phyloP scores from a whole-genome alignment of 2,888 invertebrate genomes.

The Philhelius pedissequus region DNA sequence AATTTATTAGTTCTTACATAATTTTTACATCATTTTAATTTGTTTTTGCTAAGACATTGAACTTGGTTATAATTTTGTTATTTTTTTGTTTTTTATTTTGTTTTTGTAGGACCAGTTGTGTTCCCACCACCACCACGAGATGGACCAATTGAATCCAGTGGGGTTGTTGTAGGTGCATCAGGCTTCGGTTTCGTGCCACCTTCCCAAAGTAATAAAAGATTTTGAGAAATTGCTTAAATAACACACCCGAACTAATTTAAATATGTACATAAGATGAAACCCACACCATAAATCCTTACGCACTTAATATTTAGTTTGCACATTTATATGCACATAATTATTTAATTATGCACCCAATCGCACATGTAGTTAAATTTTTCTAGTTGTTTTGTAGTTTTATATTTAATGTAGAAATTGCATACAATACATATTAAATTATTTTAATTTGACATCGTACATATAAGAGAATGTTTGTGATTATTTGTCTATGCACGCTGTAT shows the following conservation, averaged over 20 bases:
- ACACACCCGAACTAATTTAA: neutral
- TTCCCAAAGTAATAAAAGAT: conserved; percentile 70
- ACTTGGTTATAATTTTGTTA: no score
- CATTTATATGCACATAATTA: conserved; percentile 15
- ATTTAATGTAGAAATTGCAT: neutral
- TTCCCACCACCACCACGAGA: conserved; percentile 86
- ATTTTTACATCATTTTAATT: neutral
- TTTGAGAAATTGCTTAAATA: conserved; percentile 22
- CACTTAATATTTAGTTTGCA: conserved; percentile 27
- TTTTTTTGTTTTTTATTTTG: neutral
- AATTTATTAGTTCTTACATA: conserved; percentile 40
- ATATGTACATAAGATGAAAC: conserved; percentile 29
- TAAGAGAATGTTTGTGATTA: neutral
- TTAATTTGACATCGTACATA: neutral
- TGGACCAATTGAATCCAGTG: conserved; percentile 86
- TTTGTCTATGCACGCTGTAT: neutral
- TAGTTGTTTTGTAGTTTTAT: neutral
- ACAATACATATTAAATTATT: neutral
- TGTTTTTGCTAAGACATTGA: no score
- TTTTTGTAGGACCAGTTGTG: conserved; percentile 86
- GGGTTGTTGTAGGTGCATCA: conserved; percentile 90
- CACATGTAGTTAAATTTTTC: conserved; percentile 22
- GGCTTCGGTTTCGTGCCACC: conserved; percentile 93
- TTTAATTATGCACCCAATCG: conserved; percentile 20
- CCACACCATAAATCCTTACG: conserved; percentile 11